These are phyloP conservation scores for Helostoma temminkii DNA, from an alignment of 2,797 vertebrate genomes.

Conservation along the genomic window DNA sequence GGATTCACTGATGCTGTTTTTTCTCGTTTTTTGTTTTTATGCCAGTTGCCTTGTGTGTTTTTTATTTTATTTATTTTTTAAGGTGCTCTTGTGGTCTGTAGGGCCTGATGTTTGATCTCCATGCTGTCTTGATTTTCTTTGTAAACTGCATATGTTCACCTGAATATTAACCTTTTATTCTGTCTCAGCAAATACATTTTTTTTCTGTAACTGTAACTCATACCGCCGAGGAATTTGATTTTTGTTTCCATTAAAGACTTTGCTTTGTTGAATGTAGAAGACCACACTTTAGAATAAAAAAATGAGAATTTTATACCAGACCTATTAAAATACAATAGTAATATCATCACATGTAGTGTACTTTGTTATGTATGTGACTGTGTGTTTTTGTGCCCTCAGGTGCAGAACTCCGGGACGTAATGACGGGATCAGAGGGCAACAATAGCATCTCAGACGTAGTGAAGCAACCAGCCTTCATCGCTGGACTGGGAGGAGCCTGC, in stretches of 20 bases:
- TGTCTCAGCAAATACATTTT: neutral
- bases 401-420: conserved; percentile 89
- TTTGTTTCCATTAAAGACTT: neutral
- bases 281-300: neutral
- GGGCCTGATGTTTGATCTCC: conserved; percentile 19
- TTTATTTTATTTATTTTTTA: conserved; percentile 30
- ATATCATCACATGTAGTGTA: neutral
- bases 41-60: conserved; percentile 1
- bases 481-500: conserved; percentile 95
- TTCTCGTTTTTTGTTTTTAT: conserved; percentile 22
- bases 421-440: conserved; percentile 89
- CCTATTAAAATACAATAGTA: neutral
- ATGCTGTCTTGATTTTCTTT: neutral
- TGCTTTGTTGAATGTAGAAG: neutral
- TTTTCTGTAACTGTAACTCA: no score
- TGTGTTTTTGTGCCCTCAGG: conserved; percentile 76
- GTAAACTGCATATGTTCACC: neutral
- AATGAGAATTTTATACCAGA: neutral
- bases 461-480: conserved; percentile 97
- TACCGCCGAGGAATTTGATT: no score
- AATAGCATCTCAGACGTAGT: conserved; percentile 97
- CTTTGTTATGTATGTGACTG: conserved; percentile 1
- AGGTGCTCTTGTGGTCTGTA: conserved; percentile 4
- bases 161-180: neutral
- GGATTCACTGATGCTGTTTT: conserved; percentile 69